Evolutionary conservation across 2,888 invertebrate genomes (phyloP).

Genomic region (Apomyelois bistriatella): DNA sequence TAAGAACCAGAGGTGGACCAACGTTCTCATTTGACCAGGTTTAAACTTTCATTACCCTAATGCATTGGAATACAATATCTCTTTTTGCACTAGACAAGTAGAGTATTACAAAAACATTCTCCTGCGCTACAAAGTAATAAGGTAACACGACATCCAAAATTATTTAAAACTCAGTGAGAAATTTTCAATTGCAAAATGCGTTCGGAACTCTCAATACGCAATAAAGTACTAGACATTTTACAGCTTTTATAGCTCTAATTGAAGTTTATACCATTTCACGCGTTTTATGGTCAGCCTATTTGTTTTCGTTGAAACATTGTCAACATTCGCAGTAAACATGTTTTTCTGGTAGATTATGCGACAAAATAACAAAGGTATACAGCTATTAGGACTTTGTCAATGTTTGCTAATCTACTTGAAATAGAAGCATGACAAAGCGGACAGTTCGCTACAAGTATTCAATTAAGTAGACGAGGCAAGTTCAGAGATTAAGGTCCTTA

Average conservation of each 20-base stretch:
- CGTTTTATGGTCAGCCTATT: slow-evolving; percentile 41
- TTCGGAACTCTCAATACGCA: too few relatives aligned
- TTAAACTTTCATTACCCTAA: too few relatives aligned
- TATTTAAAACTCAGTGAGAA: too few relatives aligned
- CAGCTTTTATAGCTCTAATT: slow-evolving; percentile 53
- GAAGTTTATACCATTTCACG: slow-evolving; percentile 54
- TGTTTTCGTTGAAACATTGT: slow-evolving; percentile 26
- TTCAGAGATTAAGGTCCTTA: slow-evolving; percentile 5
- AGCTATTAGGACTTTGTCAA: background rate
- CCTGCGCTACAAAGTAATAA: too few relatives aligned
- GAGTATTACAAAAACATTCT: too few relatives aligned
- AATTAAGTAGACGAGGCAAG: slow-evolving; percentile 6
- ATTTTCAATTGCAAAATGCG: too few relatives aligned
- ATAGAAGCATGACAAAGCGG: background rate
- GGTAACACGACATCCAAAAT: too few relatives aligned
- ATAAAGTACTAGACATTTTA: background rate
- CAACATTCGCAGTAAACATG: background rate
- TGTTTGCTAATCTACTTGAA: background rate
- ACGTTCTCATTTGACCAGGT: too few relatives aligned
- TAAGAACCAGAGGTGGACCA: too few relatives aligned
- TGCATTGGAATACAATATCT: too few relatives aligned
- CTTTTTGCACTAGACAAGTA: too few relatives aligned
- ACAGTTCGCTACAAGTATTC: slow-evolving; percentile 3
- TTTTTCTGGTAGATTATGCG: background rate
- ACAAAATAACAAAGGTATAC: background rate